phyloP scores from a whole-genome alignment of 2,888 invertebrate genomes.

The Augiades crinisus region DNA sequence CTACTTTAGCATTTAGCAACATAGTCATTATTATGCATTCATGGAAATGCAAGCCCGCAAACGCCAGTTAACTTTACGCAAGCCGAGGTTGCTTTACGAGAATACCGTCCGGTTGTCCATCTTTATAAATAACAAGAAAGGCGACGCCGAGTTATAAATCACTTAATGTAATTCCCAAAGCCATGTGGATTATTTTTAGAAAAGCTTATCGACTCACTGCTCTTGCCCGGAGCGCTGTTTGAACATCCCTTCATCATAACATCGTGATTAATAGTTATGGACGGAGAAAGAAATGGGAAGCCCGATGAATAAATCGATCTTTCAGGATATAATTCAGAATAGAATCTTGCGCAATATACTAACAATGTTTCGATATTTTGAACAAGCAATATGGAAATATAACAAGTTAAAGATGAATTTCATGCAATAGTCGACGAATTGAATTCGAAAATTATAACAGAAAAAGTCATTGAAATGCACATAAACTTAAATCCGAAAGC shows the following conservation, averaged over 20 bases:
- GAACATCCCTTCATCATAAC: constrained; percentile 21
- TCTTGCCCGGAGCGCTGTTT: constrained; percentile 10
- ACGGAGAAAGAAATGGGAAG: constrained; percentile 5
- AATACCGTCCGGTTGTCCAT: constrained; percentile 2
- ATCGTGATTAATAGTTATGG: constrained; percentile 21
- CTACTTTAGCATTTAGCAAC: too few species aligned
- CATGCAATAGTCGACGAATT: too few species aligned
- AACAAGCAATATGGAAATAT: too few species aligned
- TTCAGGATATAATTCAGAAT: constrained; percentile 1
- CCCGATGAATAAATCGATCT: constrained; percentile 8
- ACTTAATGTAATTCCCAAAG: constrained; percentile 15
- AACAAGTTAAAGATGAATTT: too few species aligned
- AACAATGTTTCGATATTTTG: too few species aligned
- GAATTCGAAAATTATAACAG: too few species aligned
- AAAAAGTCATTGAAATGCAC: too few species aligned
- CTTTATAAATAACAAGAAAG: constrained; percentile 11
- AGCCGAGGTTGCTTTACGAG: not conserved
- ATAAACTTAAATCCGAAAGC: not conserved
- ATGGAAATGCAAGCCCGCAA: not conserved
- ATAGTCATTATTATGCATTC: too few species aligned
- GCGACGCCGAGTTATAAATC: constrained; percentile 16
- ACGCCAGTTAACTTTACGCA: not conserved
- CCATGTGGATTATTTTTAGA: constrained; percentile 22
- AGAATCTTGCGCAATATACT: not conserved
- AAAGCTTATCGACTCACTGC: constrained; percentile 18